A percentile compares a stretch with the other conserved stretches of the same genome.
These are phyloP conservation scores for Trematomus bernacchii DNA, from an alignment of 2,797 vertebrate species.

Conservation along the genomic window DNA sequence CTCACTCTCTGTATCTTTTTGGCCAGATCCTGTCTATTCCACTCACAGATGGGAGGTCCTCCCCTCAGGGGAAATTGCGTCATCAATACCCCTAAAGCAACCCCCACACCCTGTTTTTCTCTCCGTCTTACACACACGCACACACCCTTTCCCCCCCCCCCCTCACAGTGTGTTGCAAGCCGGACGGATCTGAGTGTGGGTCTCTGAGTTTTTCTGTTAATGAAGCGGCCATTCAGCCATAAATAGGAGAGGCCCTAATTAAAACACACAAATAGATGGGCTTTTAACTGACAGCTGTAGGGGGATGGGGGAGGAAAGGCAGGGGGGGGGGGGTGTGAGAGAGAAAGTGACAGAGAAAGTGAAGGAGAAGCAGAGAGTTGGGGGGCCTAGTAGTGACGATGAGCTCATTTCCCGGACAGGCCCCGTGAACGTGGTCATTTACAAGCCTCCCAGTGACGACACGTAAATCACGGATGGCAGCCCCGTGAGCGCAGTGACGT, in stretches of 20 bases:
- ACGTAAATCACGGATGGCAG: conserved; percentile 38
- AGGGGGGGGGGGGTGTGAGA: background rate
- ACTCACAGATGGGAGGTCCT: conserved; percentile 79
- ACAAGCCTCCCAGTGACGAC: conserved; percentile 32
- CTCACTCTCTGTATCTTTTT: conserved; percentile 29
- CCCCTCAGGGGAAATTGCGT: conserved; percentile 73
- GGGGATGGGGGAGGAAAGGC: conserved; percentile 26
- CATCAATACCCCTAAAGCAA: conserved; percentile 76
- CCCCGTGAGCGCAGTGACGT: conserved; percentile 25
- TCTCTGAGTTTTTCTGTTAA: conserved; percentile 66
- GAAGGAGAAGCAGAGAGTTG: conserved; percentile 32
- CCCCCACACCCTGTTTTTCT: conserved; percentile 67
- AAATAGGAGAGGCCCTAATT: conserved; percentile 72
- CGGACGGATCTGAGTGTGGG: conserved; percentile 44
- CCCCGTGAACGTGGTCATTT: conserved; percentile 32
- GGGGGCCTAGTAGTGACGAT: conserved; percentile 36
- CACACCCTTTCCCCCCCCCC: conserved; percentile 13
- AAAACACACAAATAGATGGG: conserved; percentile 74
- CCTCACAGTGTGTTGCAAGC: conserved; percentile 34
- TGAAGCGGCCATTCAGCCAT: conserved; percentile 75
- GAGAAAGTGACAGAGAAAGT: conserved; percentile 45
- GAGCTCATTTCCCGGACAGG: conserved; percentile 58
- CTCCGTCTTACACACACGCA: conserved; percentile 10
- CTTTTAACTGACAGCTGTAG: conserved; percentile 71
- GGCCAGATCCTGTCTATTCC: conserved; percentile 55